These are phyloP conservation scores for Phyto melanocephala DNA, from an alignment of 2,888 invertebrate genomes.

Conservation along the genomic window DNA sequence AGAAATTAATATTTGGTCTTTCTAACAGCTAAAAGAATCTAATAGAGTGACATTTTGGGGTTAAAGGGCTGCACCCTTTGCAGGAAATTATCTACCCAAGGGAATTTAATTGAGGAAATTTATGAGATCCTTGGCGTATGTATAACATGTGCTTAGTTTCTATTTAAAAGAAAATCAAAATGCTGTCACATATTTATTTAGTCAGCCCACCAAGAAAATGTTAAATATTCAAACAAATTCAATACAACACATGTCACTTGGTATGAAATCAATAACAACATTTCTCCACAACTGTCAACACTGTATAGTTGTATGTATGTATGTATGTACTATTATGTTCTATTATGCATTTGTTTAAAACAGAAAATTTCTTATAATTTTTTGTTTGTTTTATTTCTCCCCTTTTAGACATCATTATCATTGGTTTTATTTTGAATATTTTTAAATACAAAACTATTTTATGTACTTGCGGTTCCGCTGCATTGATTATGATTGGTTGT, in stretches of 20 bases:
- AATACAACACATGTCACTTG: slow-evolving; percentile 1
- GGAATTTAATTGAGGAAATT: neutral
- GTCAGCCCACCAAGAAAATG: slow-evolving; percentile 16
- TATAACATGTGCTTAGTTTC: slow-evolving; percentile 37
- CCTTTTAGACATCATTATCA: slow-evolving; percentile 37
- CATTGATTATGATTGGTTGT: slow-evolving; percentile 75
- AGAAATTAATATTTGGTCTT: slow-evolving; percentile 39
- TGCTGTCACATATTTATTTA: neutral
- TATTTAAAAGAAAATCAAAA: neutral
- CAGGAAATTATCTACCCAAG: slow-evolving; percentile 18
- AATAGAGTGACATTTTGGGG: slow-evolving; percentile 41
- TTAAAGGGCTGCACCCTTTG: slow-evolving; percentile 36
- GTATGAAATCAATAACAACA: slow-evolving; percentile 53
- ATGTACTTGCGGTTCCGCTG: slow-evolving; percentile 70
- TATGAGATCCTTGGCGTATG: slow-evolving; percentile 21
- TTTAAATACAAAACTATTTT: slow-evolving; percentile 20
- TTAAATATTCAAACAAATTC: neutral
- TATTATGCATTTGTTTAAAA: slow-evolving; percentile 13
- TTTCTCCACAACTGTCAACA: slow-evolving; percentile 71
- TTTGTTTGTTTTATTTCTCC: neutral
- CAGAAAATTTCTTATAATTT: neutral
- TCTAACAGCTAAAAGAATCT: slow-evolving; percentile 2
- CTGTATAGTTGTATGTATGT: slow-evolving; percentile 51
- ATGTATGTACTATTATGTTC: neutral
- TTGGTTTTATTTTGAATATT: slow-evolving; percentile 39